Base-by-base conservation (phyloP, 2,113 vertebrate species). In the Crocuta crocuta region DNA sequence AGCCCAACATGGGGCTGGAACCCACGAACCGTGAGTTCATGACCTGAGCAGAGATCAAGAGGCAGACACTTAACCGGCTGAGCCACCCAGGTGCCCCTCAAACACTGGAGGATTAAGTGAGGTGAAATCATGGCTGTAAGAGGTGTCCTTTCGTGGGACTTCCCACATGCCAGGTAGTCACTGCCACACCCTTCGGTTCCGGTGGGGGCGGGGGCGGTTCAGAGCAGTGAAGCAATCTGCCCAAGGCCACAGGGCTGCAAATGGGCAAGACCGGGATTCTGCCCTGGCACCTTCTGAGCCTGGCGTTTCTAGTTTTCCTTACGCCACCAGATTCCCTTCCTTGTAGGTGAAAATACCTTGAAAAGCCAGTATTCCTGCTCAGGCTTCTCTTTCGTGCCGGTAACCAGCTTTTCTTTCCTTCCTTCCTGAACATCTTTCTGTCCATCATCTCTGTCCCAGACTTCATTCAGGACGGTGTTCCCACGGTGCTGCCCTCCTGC, bases 281-380 rank as follows among this genome's bases (percentile, higher is more conserved):
- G 33, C 35, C 66, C 48, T 4, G 28, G 33, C 4, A 1, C 6
- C 76, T 66, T 43, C 4, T 66, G 94, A 71, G 68, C 35, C 74
- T 17, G 0, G 39, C 31, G 26, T 74, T 55, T 26, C 70, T 78
- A 66, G 26, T 74, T 55, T 81, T 23, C 8, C 13, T 33, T 58
- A 2, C 0, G 4, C 61, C 0, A 0, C 4, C 8, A 1, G 7
- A 8, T 63, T 23, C 17, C 17, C 65, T 91, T 80, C 33, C 55
- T 50, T 23, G 1, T 53, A 35, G 78, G 63, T 61, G 31, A 16
- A 76, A 81, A 70, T 53, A 4, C n/a, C 35, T 68, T 1, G 16
- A 50, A 79, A 53, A 94, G 61, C 80, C 71, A 58, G 8, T 35
- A 48, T 13, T 7, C 6, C 78, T 4, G 0, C 55, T 55, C 43